A percentile compares a stretch with the other conserved stretches of the same genome.
These are phyloP conservation scores for Rhaphigaster nebulosa DNA, from an alignment of 2,888 invertebrate species.

Conservation along the genomic window DNA sequence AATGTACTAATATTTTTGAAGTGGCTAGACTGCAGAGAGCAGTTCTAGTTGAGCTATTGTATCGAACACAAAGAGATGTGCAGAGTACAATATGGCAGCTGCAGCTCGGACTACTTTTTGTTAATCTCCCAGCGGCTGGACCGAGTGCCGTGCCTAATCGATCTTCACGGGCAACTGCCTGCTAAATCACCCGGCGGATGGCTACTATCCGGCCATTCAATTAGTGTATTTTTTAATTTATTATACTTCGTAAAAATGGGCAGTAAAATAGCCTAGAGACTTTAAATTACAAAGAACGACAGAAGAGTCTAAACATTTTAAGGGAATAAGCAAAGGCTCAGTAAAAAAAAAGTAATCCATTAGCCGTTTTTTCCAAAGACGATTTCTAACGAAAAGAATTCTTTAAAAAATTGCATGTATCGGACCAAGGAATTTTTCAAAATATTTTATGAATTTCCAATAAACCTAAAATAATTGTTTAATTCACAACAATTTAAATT, in stretches of 20 bases:
- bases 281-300: too few species aligned
- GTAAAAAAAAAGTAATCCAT: too few species aligned
- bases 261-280: not conserved
- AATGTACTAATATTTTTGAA: slow-evolving; percentile 12
- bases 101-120: slow-evolving; percentile 28
- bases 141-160: slow-evolving; percentile 26
- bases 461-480: too few species aligned
- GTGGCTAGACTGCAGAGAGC: not conserved
- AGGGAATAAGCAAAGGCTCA: too few species aligned
- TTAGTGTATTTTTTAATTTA: not conserved
- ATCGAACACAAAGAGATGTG: not conserved
- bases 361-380: too few species aligned
- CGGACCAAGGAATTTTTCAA: too few species aligned
- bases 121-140: not conserved
- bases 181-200: slow-evolving; percentile 24
- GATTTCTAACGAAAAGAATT: too few species aligned
- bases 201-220: not conserved
- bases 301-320: too few species aligned
- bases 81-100: slow-evolving; percentile 23
- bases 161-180: slow-evolving; percentile 42
- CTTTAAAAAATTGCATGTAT: too few species aligned
- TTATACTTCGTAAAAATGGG: not conserved
- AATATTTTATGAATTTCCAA: too few species aligned
- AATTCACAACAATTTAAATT: too few species aligned
- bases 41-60: not conserved